Evolutionary conservation across 1,140 invertebrate species (phyloP).

Genomic region (Bombus balteatus): DNA sequence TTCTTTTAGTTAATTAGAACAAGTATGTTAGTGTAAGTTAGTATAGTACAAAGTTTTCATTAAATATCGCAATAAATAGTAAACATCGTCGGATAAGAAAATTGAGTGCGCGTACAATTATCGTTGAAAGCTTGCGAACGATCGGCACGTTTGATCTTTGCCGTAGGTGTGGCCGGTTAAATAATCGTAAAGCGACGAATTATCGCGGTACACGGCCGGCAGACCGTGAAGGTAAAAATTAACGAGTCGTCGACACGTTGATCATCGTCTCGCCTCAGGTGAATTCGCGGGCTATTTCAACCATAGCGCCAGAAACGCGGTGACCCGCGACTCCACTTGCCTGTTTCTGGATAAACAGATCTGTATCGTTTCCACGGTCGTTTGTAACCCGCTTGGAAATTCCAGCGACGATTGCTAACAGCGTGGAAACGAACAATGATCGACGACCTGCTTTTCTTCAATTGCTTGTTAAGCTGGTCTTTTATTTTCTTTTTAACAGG

Average conservation of each 20-base stretch:
- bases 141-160: slow-evolving; percentile 42
- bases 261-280: slow-evolving; percentile 65
- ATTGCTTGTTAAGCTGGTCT: too few species aligned
- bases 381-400: slow-evolving; percentile 52
- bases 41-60: too few species aligned
- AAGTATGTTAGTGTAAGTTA: too few species aligned
- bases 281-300: slow-evolving; percentile 27
- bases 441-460: slow-evolving; percentile 20
- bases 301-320: slow-evolving; percentile 42
- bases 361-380: slow-evolving; percentile 57
- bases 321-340: slow-evolving; percentile 58
- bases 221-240: slow-evolving; percentile 61
- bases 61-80: too few species aligned
- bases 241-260: slow-evolving; percentile 56
- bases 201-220: slow-evolving; percentile 53
- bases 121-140: not conserved
- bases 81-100: too few species aligned
- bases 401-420: slow-evolving; percentile 20
- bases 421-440: slow-evolving; percentile 39
- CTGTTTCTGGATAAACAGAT: slow-evolving; percentile 61
- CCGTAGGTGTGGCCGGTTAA: slow-evolving; percentile 53
- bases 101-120: slow-evolving; percentile 14
- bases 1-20: too few species aligned
- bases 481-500: too few species aligned
- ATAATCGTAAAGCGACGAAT: slow-evolving; percentile 59